A percentile compares a stretch with the other conserved stretches of the same genome.
These are phyloP conservation scores for Scaptomyza tumidula DNA, from an alignment of 2,888 invertebrate species.

Conservation along the genomic window DNA sequence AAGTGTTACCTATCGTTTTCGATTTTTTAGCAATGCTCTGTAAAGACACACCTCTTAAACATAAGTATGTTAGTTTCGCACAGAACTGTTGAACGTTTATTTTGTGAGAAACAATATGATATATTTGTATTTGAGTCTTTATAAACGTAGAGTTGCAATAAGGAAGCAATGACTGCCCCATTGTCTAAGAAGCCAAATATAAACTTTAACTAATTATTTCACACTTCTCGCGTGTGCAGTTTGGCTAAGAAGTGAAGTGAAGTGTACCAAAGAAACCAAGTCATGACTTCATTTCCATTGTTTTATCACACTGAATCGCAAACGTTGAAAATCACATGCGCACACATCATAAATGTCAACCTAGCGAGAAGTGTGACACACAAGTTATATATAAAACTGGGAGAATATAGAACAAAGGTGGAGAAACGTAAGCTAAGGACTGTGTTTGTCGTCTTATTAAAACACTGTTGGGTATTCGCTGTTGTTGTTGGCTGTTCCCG, in stretches of 20 bases:
- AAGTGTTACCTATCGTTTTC: neutral
- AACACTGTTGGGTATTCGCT: conserved; percentile 49
- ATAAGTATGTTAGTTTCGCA: no score
- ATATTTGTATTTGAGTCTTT: neutral
- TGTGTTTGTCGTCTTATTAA: conserved; percentile 53
- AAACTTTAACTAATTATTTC: conserved; percentile 47
- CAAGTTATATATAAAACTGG: conserved; percentile 16
- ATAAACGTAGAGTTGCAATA: no score
- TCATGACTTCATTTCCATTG: conserved; percentile 68
- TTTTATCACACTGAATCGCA: conserved; percentile 65
- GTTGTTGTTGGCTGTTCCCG: neutral
- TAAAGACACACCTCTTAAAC: no score
- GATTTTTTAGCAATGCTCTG: neutral
- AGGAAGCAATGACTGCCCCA: no score
- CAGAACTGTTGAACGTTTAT: no score
- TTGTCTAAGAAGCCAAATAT: conserved; percentile 3
- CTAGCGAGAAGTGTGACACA: conserved; percentile 77
- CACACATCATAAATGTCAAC: conserved; percentile 82
- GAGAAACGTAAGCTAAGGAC: conserved; percentile 10
- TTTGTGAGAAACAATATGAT: no score
- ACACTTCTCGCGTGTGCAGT: conserved; percentile 58
- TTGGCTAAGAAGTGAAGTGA: conserved; percentile 29
- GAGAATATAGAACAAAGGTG: neutral
- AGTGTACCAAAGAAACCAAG: conserved; percentile 33
- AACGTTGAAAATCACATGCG: conserved; percentile 70